Conservation (phyloP, 2,888 invertebrate species). For the Nemotelus pantherinus region DNA sequence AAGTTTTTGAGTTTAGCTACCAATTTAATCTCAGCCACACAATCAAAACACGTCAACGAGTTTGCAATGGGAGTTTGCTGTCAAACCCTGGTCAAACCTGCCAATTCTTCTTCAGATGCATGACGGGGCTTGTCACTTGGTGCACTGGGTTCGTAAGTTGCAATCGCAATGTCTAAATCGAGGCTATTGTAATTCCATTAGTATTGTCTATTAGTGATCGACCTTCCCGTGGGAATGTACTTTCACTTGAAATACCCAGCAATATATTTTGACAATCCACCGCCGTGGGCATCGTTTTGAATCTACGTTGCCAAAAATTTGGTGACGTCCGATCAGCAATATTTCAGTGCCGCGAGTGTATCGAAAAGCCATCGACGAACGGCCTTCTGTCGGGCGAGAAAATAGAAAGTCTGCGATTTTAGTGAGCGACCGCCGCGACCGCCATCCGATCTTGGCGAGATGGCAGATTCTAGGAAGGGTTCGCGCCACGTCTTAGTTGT, state of each 20-base stretch:
- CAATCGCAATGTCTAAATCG: too few species aligned
- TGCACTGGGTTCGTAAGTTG: slow-evolving; percentile 16
- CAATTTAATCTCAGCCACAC: too few species aligned
- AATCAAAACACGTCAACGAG: too few species aligned
- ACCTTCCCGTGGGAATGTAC: slow-evolving; percentile 14
- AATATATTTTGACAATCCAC: slow-evolving; percentile 5
- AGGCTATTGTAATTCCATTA: background rate
- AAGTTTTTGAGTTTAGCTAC: too few species aligned
- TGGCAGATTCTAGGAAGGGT: slow-evolving; percentile 64
- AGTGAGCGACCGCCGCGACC: background rate
- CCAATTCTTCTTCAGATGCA: too few species aligned
- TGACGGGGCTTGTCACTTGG: slow-evolving; percentile 29
- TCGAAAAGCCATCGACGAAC: background rate
- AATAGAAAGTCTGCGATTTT: slow-evolving; percentile 11
- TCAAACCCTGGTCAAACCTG: too few species aligned
- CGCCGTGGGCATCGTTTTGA: slow-evolving; percentile 17
- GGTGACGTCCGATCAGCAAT: background rate
- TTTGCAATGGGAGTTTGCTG: too few species aligned
- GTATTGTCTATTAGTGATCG: background rate
- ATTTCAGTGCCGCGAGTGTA: background rate
- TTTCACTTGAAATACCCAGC: slow-evolving; percentile 6
- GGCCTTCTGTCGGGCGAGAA: slow-evolving; percentile 8
- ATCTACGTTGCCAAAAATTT: background rate
- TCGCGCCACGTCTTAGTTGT: slow-evolving; percentile 75
- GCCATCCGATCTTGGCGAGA: slow-evolving; percentile 15